Conservation (phyloP, 2,113 vertebrate genomes). For the Empidonax alnorum region DNA sequence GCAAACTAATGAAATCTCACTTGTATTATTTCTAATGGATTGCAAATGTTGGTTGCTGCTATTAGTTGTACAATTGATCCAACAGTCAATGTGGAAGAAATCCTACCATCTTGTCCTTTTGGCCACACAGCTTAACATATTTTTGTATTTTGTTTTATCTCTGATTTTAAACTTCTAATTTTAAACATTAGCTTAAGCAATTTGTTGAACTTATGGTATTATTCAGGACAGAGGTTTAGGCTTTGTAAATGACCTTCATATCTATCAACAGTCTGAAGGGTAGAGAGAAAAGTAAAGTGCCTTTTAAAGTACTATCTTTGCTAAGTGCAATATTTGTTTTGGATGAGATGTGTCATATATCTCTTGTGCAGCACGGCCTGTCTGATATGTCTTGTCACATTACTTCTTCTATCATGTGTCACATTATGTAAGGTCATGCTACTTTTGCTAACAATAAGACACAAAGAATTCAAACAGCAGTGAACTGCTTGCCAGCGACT, state of each 20-base stretch:
- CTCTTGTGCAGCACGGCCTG: background rate
- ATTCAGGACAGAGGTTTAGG: background rate
- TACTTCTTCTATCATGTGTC: constrained; percentile 46
- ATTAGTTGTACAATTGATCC: background rate
- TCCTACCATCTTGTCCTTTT: background rate
- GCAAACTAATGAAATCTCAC: background rate
- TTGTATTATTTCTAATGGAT: background rate
- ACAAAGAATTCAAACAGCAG: background rate
- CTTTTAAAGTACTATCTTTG: constrained; percentile 44
- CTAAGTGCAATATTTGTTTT: constrained; percentile 55
- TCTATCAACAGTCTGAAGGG: background rate
- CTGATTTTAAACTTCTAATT: background rate
- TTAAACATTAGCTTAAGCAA: background rate
- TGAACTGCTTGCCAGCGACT: background rate
- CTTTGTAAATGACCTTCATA: background rate
- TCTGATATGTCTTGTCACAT: constrained; percentile 59
- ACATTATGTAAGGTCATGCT: constrained; percentile 58
- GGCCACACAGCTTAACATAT: background rate
- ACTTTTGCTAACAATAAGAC: constrained; percentile 54
- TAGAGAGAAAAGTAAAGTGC: background rate
- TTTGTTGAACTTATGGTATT: background rate
- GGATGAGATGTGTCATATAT: constrained; percentile 48
- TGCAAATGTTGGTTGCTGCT: background rate
- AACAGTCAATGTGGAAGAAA: background rate
- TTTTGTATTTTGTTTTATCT: background rate